phyloP scores from a whole-genome alignment of 37 sponge, comb jelly and placozoan species.

The Tethya wilhelma region DNA sequence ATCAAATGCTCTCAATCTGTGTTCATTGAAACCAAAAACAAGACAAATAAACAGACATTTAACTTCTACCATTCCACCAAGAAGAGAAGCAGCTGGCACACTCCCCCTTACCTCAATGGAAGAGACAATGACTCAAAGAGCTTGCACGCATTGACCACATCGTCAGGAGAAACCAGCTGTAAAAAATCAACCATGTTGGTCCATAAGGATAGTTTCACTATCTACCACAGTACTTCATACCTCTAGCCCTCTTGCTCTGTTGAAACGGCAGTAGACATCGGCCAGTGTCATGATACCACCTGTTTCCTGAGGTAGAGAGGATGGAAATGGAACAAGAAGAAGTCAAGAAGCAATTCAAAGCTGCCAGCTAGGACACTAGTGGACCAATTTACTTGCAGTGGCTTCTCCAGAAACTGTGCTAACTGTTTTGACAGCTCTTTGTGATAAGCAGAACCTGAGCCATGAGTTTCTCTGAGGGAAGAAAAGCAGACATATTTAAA shows the following conservation, averaged over 20 bases:
- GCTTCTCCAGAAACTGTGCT: constrained; percentile 68
- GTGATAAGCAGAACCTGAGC: constrained; percentile 87
- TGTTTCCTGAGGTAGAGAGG: constrained; percentile 52
- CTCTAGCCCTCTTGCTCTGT: constrained; percentile 97
- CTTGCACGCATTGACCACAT: constrained; percentile 90
- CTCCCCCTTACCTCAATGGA: constrained; percentile 67
- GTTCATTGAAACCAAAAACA: neutral
- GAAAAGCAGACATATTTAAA: neutral
- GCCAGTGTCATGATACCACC: constrained; percentile 94
- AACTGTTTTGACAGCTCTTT: constrained; percentile 89
- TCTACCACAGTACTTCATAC: constrained; percentile 13
- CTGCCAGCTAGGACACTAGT: neutral
- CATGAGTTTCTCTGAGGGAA: constrained; percentile 84
- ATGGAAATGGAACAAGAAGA: neutral
- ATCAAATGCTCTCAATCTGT: constrained; percentile 83
- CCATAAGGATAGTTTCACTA: neutral
- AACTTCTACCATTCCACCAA: neutral
- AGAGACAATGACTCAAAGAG: constrained; percentile 74
- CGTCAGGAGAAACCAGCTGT: constrained; percentile 96
- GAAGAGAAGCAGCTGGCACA: neutral
- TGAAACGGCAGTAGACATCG: constrained; percentile 97
- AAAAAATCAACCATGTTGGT: neutral
- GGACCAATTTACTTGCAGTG: constrained; percentile 37
- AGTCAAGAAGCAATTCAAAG: neutral
- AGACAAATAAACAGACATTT: too few relatives aligned